These are phyloP conservation scores for Hiodon tergisus DNA, from an alignment of 2,113 vertebrate genomes.

Conservation along the genomic window DNA sequence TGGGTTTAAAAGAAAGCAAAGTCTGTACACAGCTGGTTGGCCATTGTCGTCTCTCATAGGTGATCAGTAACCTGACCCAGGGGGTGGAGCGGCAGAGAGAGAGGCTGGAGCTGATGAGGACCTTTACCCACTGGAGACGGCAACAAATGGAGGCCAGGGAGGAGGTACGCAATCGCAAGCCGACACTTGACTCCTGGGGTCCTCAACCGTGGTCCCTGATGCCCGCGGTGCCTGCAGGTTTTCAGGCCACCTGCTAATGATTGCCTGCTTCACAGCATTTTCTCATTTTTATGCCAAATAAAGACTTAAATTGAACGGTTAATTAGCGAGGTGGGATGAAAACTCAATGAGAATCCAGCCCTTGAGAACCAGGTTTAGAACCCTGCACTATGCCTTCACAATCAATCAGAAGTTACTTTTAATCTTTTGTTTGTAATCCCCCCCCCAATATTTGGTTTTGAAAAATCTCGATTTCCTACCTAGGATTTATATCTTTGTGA, in stretches of 20 bases:
- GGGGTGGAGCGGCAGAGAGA: conserved; percentile 82
- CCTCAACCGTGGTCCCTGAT: background rate
- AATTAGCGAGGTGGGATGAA: no score
- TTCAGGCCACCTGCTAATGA: no score
- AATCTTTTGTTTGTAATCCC: background rate
- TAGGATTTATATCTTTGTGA: background rate
- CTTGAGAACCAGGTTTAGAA: no score
- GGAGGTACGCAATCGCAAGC: conserved; percentile 63
- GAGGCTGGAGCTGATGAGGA: conserved; percentile 76
- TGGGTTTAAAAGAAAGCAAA: background rate
- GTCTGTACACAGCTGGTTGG: background rate
- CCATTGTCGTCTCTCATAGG: conserved; percentile 55
- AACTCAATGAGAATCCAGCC: no score
- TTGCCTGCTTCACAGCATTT: no score
- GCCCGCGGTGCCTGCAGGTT: no score
- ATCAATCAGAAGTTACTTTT: no score
- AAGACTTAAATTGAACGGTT: no score
- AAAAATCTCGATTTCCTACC: background rate
- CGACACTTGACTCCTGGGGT: background rate
- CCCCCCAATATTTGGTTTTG: background rate
- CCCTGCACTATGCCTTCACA: no score
- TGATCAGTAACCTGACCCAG: conserved; percentile 77
- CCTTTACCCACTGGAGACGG: conserved; percentile 80
- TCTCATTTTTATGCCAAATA: no score
- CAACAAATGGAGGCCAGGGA: conserved; percentile 69